Base-by-base conservation (phyloP, 2,888 invertebrate species). In the Lithophane socia region DNA sequence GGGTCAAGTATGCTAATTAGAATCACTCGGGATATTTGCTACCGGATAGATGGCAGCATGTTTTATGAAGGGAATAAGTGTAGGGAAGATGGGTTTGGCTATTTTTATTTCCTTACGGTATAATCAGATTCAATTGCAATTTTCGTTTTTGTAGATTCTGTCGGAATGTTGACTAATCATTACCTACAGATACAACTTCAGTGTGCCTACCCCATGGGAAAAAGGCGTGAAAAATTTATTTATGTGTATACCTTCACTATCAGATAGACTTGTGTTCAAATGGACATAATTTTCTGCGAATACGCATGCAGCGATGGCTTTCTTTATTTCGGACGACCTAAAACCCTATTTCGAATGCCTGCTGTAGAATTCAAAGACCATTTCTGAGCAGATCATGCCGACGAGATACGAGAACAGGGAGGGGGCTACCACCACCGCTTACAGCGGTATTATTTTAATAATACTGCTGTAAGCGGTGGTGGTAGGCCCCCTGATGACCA, bases 1-100 rank as follows among this genome's bases (percentile, higher is more conserved):
- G 73, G 87, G 88, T 89, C 88, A 88, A 88, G 86, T 83, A 88
- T 87, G 83, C 84, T 69, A 79, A 77, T 78, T 79, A 82, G 69
- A 81, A 70, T 71, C 64, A 76, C 71, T 79, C 70, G 67, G 52
- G 66, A 86, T 77, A 79, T 76, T 79, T 78, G 70, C 68, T 69
- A 74, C 63, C 73, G 69, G 75, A 68, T 80, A 74, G 69, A 79
- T 58, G 63, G 54, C 61, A 65, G 76, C 71, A 81, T 68, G 63
- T 78, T 86, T 81, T 73, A 63, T 64, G 18, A 69, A 69, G 24
- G 56, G 49, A 67, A 67, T 67, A 29, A 67, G 21, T 37, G n/a
- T 16, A 68, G 10, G 54, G 16, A n/a, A 5, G 21, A 29, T 67
- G 5, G n/a, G 10, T 37, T 37, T 52, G 21, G 9, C 21, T 21